Percentiles rank a stretch among this genome's conserved stretches.
These are phyloP conservation scores for Takifugu bimaculatus DNA, from an alignment of 2,113 vertebrate genomes.

Conservation along the genomic window DNA sequence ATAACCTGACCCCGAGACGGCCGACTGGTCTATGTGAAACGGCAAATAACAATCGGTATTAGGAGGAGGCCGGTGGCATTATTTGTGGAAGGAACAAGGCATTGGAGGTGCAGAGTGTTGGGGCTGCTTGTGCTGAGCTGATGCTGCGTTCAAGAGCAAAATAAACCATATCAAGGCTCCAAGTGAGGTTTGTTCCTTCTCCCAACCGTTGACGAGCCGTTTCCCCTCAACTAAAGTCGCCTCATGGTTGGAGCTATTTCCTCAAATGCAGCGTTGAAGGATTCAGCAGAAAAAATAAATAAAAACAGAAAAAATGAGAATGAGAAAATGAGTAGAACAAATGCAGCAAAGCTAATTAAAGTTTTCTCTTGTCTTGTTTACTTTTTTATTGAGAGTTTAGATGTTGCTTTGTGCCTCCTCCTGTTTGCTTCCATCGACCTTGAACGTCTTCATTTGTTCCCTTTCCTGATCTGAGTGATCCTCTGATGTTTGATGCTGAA, in stretches of 20 bases:
- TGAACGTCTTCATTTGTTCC: slow-evolving; percentile 24
- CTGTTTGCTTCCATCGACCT: slow-evolving; percentile 35
- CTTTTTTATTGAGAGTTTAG: slow-evolving; percentile 6
- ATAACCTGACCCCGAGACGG: slow-evolving; percentile 57
- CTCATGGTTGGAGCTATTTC: neutral
- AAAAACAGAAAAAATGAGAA: neutral
- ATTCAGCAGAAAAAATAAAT: neutral
- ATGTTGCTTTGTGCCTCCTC: slow-evolving; percentile 5
- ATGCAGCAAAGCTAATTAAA: too few relatives aligned
- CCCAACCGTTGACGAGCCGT: neutral
- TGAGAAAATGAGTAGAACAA: too few relatives aligned
- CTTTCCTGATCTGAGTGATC: slow-evolving; percentile 1
- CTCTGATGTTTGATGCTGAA: too few relatives aligned
- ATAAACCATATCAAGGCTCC: slow-evolving; percentile 40
- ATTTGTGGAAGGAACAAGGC: slow-evolving; percentile 56
- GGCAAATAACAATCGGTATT: slow-evolving; percentile 65
- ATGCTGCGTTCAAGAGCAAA: slow-evolving; percentile 55
- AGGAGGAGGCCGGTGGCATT: slow-evolving; percentile 47
- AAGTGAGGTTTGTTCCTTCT: slow-evolving; percentile 35
- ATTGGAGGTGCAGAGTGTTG: slow-evolving; percentile 42
- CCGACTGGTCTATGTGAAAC: slow-evolving; percentile 54
- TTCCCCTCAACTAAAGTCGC: slow-evolving; percentile 13
- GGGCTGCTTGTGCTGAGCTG: slow-evolving; percentile 63
- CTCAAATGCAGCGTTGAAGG: neutral
- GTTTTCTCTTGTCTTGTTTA: neutral